Conservation (phyloP, 35 echinoderm and acorn worm species). For the Stichopus chloronotus region DNA sequence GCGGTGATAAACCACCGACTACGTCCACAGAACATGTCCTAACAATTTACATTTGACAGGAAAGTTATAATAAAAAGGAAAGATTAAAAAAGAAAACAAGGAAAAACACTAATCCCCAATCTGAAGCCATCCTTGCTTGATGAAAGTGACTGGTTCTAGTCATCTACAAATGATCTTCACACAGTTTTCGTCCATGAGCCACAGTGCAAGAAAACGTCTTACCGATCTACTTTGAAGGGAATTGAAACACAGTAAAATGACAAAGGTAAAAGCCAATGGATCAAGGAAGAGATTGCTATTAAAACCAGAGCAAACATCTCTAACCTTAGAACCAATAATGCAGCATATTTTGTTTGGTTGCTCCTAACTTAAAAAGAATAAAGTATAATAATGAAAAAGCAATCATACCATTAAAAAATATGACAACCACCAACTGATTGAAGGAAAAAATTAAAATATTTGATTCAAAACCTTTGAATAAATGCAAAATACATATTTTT, state of each 20-base stretch:
- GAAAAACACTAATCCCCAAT: neutral
- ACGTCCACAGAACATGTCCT: neutral
- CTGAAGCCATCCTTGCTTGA: neutral
- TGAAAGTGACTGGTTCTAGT: neutral
- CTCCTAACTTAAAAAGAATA: neutral
- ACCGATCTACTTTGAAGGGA: neutral
- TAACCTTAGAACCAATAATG: neutral
- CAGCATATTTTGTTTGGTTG: constrained; percentile 44
- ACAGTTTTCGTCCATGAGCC: too few species aligned
- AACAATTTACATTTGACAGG: neutral
- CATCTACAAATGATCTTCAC: neutral
- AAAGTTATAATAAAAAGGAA: neutral
- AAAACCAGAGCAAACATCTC: neutral
- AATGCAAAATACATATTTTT: too few species aligned
- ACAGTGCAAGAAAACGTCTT: neutral
- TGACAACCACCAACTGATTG: neutral
- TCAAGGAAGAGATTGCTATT: neutral
- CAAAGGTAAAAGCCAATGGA: neutral
- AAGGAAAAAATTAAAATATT: neutral
- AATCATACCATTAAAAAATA: neutral
- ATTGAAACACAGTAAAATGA: neutral
- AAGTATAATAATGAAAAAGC: neutral
- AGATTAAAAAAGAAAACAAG: neutral
- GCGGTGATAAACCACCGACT: neutral
- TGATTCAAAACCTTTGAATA: too few species aligned